These are phyloP conservation scores for Platycercus adscitus DNA, from an alignment of 2,113 vertebrate genomes.

Conservation along the genomic window DNA sequence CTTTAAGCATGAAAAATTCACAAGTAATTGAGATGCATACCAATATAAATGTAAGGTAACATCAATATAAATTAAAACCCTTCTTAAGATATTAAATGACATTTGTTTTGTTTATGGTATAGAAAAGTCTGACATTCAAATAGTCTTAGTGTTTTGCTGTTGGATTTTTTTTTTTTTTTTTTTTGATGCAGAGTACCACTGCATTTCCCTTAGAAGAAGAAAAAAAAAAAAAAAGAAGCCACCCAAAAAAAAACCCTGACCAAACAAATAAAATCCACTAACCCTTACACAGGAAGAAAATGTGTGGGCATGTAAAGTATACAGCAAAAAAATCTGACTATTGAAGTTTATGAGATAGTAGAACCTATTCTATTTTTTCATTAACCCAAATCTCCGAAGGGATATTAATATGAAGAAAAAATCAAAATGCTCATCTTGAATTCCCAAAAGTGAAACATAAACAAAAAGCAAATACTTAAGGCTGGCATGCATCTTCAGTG, in stretches of 20 bases:
- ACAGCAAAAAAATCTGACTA: not conserved
- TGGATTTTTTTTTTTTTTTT: not conserved
- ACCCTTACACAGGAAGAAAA: not conserved
- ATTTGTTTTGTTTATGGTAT: not conserved
- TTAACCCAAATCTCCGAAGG: not conserved
- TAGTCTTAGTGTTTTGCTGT: not conserved
- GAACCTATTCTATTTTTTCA: not conserved
- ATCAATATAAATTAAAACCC: not conserved
- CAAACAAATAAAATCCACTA: not conserved
- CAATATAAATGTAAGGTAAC: not conserved
- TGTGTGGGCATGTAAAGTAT: not conserved
- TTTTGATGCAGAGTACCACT: fast-evolving
- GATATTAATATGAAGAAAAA: not conserved
- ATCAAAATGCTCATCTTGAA: not conserved
- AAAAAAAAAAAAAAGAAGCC: not conserved
- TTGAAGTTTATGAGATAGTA: not conserved
- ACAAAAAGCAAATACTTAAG: not conserved
- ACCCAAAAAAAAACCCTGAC: not conserved
- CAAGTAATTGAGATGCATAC: not conserved
- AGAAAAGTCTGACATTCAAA: not conserved
- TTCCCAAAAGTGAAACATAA: not conserved
- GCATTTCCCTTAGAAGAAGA: not conserved
- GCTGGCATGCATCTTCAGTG: not conserved
- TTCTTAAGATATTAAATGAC: not conserved
- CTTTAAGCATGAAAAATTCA: not conserved